Evolutionary conservation across 2,797 vertebrate species (phyloP), one percentile per base, ranked within the genome.

Genomic region (Gallinago nigripennis): DNA sequence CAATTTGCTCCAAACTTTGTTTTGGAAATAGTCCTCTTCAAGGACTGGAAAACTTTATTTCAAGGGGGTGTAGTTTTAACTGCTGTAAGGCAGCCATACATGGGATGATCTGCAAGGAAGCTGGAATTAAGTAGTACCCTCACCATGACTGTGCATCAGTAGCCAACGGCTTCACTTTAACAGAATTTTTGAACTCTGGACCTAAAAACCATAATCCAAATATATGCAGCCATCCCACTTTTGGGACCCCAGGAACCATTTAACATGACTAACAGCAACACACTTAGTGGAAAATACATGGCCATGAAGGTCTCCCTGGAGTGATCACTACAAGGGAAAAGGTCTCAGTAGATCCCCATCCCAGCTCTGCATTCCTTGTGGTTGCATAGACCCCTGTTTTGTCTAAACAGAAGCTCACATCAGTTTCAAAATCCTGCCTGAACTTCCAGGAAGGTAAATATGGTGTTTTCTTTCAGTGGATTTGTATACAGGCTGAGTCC

Each of bases 201-300:
- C 23, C 68, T 66, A 21, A 45, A 70, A 63, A 45, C 2, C 10
- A 19, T 50, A 43, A 66, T 31, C 33, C 39, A 70, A 48, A 24
- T 23, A 43, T 2, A 64, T 8, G 27, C 17, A 79, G 19, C 24
- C 23, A 17, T 41, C 30, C 50, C 2, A 3, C 31, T 83, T 60
- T 45, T 39, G 63, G 57, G 57, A 50, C 51, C 15, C 8, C 16
- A 17, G 60, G 30, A 35, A 30, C 43, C 15, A 39, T 13, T 8
- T 33, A 48, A 48, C 46, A 5, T 48, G 23, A 48, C 39, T 23
- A 20, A 69, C 10, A 79, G 33, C 61, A 73, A 23, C 2, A 1
- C 0, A 0, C 31, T 64, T 15, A 60, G 31, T 3, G 5, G 68
- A n/a, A 66, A 51, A 50, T 27, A 39, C 19, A 8, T 0, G 1